Percentiles rank a stretch among this genome's conserved stretches.
Evolutionary conservation across 2,888 invertebrate species (phyloP).

Genomic region (Eupithecia vulgata): DNA sequence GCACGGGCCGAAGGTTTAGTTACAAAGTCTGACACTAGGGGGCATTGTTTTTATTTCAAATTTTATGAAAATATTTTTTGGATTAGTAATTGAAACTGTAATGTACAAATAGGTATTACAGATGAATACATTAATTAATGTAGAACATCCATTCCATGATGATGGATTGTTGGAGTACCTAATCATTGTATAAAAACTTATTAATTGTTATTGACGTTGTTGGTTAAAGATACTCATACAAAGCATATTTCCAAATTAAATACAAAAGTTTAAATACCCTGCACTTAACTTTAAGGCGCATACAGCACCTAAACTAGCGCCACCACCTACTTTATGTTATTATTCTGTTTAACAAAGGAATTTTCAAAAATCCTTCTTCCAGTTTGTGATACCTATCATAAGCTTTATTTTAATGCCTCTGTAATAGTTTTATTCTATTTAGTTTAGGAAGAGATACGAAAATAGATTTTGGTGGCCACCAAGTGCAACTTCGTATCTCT

Average conservation of each 20-base stretch:
- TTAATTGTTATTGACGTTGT: background rate
- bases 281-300: too few relatives aligned
- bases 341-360: too few relatives aligned
- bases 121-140: background rate
- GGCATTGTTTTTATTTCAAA: constrained; percentile 57
- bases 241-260: background rate
- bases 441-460: too few relatives aligned
- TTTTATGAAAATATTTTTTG: background rate
- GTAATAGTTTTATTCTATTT: too few relatives aligned
- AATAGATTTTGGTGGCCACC: too few relatives aligned
- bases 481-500: too few relatives aligned
- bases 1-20: constrained; percentile 55
- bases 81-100: background rate
- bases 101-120: background rate
- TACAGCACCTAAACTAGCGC: too few relatives aligned
- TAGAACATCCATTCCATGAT: background rate
- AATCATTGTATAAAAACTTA: background rate
- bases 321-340: too few relatives aligned
- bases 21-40: constrained; percentile 55
- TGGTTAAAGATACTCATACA: background rate
- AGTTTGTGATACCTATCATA: too few relatives aligned
- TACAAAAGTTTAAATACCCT: background rate
- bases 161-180: background rate
- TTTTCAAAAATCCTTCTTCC: too few relatives aligned
- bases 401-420: too few relatives aligned